Evolutionary conservation across 1,140 invertebrate species (phyloP).

Genomic region (Calosoma granatense): DNA sequence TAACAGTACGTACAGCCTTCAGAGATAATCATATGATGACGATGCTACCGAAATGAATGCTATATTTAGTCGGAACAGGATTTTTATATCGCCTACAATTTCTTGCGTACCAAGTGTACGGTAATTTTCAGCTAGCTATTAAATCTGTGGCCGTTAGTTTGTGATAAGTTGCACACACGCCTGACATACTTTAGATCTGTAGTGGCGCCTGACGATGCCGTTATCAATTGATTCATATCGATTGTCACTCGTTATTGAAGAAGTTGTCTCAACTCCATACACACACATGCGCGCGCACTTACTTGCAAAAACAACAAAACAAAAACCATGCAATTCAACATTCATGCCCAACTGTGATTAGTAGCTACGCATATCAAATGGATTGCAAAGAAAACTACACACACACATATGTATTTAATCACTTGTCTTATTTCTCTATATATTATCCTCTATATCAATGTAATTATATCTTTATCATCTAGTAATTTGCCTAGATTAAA

Average conservation of each 20-base stretch:
- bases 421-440: no score
- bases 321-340: no score
- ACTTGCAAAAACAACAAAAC: no score
- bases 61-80: background rate
- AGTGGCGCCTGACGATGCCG: background rate
- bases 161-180: background rate
- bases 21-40: background rate
- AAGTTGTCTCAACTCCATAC: background rate
- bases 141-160: background rate
- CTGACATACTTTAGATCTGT: background rate
- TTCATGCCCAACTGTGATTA: no score
- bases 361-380: no score
- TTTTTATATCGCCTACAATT: background rate
- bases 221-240: background rate
- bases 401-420: no score
- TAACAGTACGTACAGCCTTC: background rate
- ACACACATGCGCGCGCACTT: no score
- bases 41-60: background rate
- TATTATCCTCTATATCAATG: no score
- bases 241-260: background rate
- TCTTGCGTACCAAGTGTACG: background rate
- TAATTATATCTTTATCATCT: no score
- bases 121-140: background rate
- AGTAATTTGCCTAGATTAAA: no score
- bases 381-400: no score